Evolutionary conservation across 2,888 invertebrate species (phyloP).

Genomic region (Dorcus hopei): DNA sequence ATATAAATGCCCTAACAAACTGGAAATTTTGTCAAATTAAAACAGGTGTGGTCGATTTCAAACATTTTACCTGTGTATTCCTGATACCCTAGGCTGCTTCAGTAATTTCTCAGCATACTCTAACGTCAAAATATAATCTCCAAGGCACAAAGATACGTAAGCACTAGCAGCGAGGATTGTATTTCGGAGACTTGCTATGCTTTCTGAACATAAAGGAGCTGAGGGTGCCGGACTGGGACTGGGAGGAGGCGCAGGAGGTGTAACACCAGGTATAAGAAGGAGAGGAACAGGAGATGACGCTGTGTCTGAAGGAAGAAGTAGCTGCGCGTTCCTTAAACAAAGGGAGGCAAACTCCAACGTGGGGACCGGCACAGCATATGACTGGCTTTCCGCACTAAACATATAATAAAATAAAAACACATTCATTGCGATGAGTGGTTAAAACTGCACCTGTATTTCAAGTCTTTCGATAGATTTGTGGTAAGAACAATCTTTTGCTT

Average conservation of each 20-base stretch:
- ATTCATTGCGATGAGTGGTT: neutral
- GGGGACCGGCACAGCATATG: conserved; percentile 82
- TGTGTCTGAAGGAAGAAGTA: conserved; percentile 60
- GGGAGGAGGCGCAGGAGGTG: conserved; percentile 44
- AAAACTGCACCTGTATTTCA: conserved; percentile 51
- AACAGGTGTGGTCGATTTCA: neutral
- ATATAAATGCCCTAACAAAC: conserved; percentile 83
- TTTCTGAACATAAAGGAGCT: conserved; percentile 59
- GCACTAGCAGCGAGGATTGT: conserved; percentile 75
- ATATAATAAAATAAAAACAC: neutral
- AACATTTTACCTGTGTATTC: conserved; percentile 61
- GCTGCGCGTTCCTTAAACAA: conserved; percentile 81
- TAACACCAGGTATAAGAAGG: conserved; percentile 44
- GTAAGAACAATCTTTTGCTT: conserved; percentile 63
- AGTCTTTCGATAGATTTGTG: conserved; percentile 53
- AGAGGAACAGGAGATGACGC: conserved; percentile 44
- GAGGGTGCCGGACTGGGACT: conserved; percentile 57
- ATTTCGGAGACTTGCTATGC: conserved; percentile 60
- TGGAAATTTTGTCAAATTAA: conserved; percentile 50
- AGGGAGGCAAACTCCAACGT: conserved; percentile 87
- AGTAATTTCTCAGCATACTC: conserved; percentile 75
- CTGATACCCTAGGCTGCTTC: conserved; percentile 67
- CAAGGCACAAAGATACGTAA: conserved; percentile 80
- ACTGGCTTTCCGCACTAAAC: conserved; percentile 60
- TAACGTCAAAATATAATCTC: conserved; percentile 77